These are phyloP conservation scores for Coptodon rendalli DNA, from an alignment of 2,113 vertebrate species.

Conservation along the genomic window DNA sequence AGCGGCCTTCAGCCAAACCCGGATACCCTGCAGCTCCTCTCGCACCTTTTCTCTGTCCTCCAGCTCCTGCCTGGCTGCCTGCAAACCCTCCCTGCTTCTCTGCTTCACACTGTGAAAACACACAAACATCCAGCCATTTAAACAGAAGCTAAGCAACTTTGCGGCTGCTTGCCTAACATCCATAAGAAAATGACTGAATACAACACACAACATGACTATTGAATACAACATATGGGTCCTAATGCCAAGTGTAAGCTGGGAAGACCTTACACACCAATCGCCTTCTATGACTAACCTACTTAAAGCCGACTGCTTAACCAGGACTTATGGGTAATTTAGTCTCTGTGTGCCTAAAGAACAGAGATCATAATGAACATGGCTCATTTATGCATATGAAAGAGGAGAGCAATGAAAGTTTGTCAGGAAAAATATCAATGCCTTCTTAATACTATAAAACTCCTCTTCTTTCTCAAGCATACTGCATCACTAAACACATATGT, in stretches of 20 bases:
- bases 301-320: neutral
- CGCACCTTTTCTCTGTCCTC: constrained; percentile 72
- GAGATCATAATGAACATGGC: neutral
- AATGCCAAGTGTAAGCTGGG: neutral
- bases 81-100: constrained; percentile 68
- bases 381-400: neutral
- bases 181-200: neutral
- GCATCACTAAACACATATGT: neutral
- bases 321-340: neutral
- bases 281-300: neutral
- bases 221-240: neutral
- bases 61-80: constrained; percentile 69
- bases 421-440: neutral
- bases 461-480: neutral
- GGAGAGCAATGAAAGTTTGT: neutral
- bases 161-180: neutral
- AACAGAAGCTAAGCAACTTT: neutral
- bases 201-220: neutral
- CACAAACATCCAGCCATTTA: rapidly evolving
- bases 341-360: neutral
- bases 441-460: too few species aligned
- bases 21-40: constrained; percentile 74
- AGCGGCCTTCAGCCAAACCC: constrained; percentile 65
- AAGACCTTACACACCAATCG: neutral
- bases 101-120: constrained; percentile 72